Percentiles rank a stretch among this genome's conserved stretches.
Conservation (phyloP, 1,140 invertebrate genomes). For the Lasaia peninsularis region DNA sequence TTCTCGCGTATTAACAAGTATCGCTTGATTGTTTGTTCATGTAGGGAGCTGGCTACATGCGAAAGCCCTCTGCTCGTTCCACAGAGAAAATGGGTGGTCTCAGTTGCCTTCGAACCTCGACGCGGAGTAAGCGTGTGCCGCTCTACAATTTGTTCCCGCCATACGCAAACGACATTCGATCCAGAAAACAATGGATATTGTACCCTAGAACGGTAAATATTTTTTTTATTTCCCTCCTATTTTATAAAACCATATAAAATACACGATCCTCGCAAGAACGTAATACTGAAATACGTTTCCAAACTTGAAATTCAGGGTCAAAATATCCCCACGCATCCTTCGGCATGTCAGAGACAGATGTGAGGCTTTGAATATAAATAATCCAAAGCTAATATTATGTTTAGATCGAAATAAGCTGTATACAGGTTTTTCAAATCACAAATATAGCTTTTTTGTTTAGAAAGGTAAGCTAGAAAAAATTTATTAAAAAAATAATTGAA, state of each 20-base stretch:
- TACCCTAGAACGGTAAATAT: constrained; percentile 46
- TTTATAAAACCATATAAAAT: background rate
- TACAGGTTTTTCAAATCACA: background rate
- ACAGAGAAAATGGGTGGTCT: constrained; percentile 35
- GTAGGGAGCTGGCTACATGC: too few relatives aligned
- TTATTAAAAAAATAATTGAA: too few relatives aligned
- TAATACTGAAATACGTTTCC: constrained; percentile 4
- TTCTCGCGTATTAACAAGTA: too few relatives aligned
- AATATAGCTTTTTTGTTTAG: background rate
- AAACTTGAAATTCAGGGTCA: constrained; percentile 17
- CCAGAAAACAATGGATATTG: constrained; percentile 50
- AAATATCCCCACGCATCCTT: constrained; percentile 19
- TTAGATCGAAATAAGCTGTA: constrained; percentile 2
- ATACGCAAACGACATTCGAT: constrained; percentile 25
- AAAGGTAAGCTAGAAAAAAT: too few relatives aligned
- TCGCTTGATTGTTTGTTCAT: too few relatives aligned
- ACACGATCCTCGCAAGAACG: background rate
- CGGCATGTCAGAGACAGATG: constrained; percentile 9
- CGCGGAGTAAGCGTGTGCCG: constrained; percentile 25
- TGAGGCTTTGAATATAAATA: constrained; percentile 7
- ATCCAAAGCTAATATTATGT: too few relatives aligned
- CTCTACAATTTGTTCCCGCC: constrained; percentile 31
- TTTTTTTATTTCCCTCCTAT: constrained; percentile 19
- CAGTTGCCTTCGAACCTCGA: constrained; percentile 38
- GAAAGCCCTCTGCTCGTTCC: constrained; percentile 31